Evolutionary conservation across 2,888 invertebrate species (phyloP).

Genomic region (Microctonus hyperodae): DNA sequence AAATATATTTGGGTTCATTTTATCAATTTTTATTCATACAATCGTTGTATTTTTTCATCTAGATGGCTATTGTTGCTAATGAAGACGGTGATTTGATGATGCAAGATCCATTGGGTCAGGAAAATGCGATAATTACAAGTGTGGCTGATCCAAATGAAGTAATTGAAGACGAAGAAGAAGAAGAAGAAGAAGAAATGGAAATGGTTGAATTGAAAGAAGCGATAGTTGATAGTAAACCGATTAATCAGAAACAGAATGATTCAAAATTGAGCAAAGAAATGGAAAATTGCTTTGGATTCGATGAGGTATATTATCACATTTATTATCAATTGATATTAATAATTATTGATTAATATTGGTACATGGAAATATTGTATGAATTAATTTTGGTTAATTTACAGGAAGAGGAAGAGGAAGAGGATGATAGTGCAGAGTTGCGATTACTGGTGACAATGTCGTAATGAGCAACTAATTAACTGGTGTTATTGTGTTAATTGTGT

Average conservation of each 20-base stretch:
- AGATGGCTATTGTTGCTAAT: constrained; percentile 65
- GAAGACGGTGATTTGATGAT: constrained; percentile 62
- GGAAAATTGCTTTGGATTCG: constrained; percentile 84
- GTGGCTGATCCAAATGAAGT: constrained; percentile 61
- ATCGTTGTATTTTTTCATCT: constrained; percentile 26
- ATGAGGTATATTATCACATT: constrained; percentile 67
- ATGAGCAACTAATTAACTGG: constrained; percentile 43
- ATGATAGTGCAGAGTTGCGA: constrained; percentile 59
- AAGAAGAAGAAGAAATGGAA: constrained; percentile 57
- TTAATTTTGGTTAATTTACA: constrained; percentile 20
- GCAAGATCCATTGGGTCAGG: constrained; percentile 60
- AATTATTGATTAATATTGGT: constrained; percentile 10
- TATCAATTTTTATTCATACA: constrained; percentile 10
- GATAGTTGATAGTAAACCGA: constrained; percentile 51
- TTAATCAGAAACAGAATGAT: constrained; percentile 48
- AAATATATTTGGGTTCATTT: constrained; percentile 17
- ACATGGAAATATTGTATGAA: neutral
- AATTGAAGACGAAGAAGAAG: constrained; percentile 64
- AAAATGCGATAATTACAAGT: constrained; percentile 64
- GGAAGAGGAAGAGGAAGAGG: constrained; percentile 64
- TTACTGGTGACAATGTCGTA: constrained; percentile 60
- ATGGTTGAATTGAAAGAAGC: constrained; percentile 32
- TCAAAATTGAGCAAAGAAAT: constrained; percentile 70
- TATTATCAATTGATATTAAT: neutral
- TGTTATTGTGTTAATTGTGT: constrained; percentile 43